Conservation (phyloP, 2,113 vertebrate species). For the Lepus americanus region DNA sequence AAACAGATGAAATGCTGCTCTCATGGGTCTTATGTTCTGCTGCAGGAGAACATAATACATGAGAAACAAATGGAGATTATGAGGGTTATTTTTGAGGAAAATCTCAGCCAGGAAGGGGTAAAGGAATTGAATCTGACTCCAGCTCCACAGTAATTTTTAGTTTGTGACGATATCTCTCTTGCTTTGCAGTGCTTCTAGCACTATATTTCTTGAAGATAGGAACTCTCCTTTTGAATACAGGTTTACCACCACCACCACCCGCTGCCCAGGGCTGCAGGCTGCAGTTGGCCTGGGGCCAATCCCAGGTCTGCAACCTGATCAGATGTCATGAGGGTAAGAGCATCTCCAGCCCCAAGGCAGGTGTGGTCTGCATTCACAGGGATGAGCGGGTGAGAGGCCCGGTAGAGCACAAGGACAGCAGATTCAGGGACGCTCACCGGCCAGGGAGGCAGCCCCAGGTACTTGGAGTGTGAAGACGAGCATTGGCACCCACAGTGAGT, state of each 20-base stretch:
- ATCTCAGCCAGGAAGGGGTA: not conserved
- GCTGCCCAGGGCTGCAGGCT: too few species aligned
- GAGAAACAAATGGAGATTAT: not conserved
- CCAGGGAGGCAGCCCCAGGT: fast-evolving
- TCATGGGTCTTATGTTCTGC: not conserved
- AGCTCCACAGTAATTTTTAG: not conserved
- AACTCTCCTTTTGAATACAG: not conserved
- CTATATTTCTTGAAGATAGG: not conserved
- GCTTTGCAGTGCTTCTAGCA: not conserved
- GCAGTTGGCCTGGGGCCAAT: not conserved
- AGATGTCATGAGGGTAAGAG: too few species aligned
- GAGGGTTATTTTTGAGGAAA: not conserved
- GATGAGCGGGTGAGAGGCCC: too few species aligned
- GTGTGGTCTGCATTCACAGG: not conserved
- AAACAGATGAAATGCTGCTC: not conserved
- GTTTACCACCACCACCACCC: not conserved
- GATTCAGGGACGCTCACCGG: not conserved
- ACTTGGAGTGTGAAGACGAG: not conserved
- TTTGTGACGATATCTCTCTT: not conserved
- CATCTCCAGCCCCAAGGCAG: not conserved
- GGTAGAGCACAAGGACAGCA: not conserved
- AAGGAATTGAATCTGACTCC: not conserved
- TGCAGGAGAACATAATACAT: not conserved
- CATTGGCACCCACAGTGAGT: too few species aligned
- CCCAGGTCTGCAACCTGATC: not conserved